Evolutionary conservation across 2,113 vertebrate genomes (phyloP), one percentile per base, ranked within the genome.

Genomic region (Tauraco erythrolophus): DNA sequence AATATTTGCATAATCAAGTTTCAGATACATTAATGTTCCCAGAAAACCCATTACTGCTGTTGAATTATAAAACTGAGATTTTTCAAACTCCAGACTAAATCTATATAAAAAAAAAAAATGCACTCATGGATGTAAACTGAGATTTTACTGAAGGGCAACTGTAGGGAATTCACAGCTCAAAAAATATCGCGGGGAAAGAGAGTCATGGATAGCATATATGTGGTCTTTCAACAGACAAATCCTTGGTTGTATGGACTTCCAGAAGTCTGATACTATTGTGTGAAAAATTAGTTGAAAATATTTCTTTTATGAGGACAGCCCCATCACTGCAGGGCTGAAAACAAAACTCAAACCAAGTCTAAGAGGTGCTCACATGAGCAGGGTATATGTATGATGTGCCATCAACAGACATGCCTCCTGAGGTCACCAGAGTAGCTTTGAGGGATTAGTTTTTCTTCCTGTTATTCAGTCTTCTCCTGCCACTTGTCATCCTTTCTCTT

Each of bases 1-100:
- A 95, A 89, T 89, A 94, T 89, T 92, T 91, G 51, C 86, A 95
- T 89, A 91, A 94, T 84, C 80, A 79, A 89, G 53, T 88, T 95
- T 84, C 53, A 82, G 60, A 94, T 48, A 68, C 50, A 72, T 45
- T 88, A 79, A 69, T 27, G 72, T 87, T 95, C 76, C 76, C 83
- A 92, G 72, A 88, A 95, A 97, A 88, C 61, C 84, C 31, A 54
- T 68, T 94, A 84, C 69, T 82, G 77, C 76, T 68, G 37, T 41
- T 94, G 84, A 95, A 95, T 88, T 82, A 57, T 24, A 71, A 94
- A 94, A 86, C 35, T n/a, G 27, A 91, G 48, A 64, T 65, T 94
- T 88, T 88, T 65, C 68, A 81, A 69, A 69, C 35, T 93, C 35
- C n/a, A 75, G 54, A 70, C 39, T 71, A 75, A 66, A 84, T 41